A percentile compares a stretch with the other conserved stretches of the same genome.
These are phyloP conservation scores for Galaxias olidus DNA, from an alignment of 2,797 vertebrate species.

Conservation along the genomic window DNA sequence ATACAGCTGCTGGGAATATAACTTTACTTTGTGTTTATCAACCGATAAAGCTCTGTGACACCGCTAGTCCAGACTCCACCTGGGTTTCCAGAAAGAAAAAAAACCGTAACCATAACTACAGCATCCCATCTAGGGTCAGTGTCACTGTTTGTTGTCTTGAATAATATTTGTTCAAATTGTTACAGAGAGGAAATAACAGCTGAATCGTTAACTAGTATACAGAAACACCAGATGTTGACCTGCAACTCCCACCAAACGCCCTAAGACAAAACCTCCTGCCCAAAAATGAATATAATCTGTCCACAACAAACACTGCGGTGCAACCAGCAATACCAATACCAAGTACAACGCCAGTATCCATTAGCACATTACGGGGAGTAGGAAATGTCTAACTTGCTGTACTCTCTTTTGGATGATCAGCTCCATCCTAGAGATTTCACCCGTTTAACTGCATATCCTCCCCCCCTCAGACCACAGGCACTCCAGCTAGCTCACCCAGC, in stretches of 20 bases:
- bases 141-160: too few species aligned
- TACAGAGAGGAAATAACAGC: not conserved
- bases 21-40: slow-evolving; percentile 25
- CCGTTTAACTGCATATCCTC: too few species aligned
- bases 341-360: too few species aligned
- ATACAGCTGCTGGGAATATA: not conserved
- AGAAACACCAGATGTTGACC: not conserved
- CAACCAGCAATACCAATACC: too few species aligned
- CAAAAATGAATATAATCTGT: not conserved
- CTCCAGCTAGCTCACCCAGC: too few species aligned
- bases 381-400: too few species aligned
- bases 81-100: slow-evolving; percentile 12
- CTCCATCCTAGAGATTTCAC: too few species aligned
- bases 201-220: not conserved
- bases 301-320: not conserved
- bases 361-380: not conserved
- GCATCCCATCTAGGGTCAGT: too few species aligned
- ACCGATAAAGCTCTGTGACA: not conserved
- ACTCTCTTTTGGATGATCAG: too few species aligned
- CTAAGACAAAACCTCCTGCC: not conserved
- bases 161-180: too few species aligned
- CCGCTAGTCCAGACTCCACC: slow-evolving; percentile 1
- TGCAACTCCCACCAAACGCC: not conserved
- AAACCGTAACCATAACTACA: too few species aligned
- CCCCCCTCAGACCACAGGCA: too few species aligned